Percentiles rank a stretch among this genome's conserved stretches.
Conservation (phyloP, 2,797 vertebrate genomes). For the Hydrophis major region DNA sequence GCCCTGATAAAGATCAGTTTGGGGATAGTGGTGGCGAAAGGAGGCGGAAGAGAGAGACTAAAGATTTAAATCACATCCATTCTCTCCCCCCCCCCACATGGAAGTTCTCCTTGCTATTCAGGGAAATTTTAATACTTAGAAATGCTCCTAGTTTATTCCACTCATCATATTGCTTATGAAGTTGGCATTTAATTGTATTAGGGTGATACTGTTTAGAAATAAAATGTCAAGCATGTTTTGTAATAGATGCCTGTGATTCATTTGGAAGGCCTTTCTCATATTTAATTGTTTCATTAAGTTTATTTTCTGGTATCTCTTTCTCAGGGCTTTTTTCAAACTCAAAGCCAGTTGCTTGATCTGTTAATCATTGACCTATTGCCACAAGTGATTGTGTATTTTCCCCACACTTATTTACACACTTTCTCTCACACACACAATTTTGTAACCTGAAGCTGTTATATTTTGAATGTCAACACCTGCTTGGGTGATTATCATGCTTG, state of each 20-base stretch:
- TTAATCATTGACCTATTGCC: neutral
- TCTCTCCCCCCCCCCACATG: neutral
- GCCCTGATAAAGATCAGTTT: neutral
- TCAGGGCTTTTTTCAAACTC: neutral
- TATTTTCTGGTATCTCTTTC: neutral
- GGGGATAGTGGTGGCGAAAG: neutral
- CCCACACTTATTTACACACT: neutral
- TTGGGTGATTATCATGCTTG: slow-evolving; percentile 25
- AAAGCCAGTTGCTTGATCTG: neutral
- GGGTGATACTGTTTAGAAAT: neutral
- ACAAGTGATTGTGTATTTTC: neutral
- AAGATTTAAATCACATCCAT: neutral
- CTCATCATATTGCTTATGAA: neutral
- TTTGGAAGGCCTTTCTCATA: neutral
- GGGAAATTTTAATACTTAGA: neutral
- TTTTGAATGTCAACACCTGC: slow-evolving; percentile 7
- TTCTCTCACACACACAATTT: neutral
- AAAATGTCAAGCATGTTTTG: neutral
- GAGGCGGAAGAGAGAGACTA: neutral
- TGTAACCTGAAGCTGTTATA: neutral
- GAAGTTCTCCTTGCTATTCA: neutral
- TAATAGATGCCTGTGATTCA: neutral
- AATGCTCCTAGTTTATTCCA: neutral
- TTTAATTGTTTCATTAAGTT: fast-evolving
- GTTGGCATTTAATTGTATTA: neutral